Base-by-base conservation (phyloP, 2,797 vertebrate genomes). In the Rallus crepitans region DNA sequence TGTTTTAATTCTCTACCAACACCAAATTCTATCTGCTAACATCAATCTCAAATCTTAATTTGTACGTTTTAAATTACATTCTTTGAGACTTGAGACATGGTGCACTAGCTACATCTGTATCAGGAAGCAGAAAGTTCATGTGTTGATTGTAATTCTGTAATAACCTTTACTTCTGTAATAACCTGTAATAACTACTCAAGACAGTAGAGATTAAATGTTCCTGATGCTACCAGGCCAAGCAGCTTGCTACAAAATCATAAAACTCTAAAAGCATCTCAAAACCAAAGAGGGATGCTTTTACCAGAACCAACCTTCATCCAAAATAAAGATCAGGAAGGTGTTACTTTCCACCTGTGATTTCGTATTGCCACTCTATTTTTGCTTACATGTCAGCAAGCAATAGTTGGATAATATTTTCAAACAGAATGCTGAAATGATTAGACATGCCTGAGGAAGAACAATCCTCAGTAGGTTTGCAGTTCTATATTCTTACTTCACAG, bases 131-230 rank as follows among this genome's bases (percentile, higher is more conserved):
- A 76, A 20, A 12, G n/a, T 53, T 63, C 28, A 61, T 48, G 65
- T 53, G 31, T 52, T 90, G 16, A 30, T 70, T 93, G 89, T 64
- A 42, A 30, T 77, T 69, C 37, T 86, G 17, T 83, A 69, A 39
- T 40, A 47, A 40, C 33, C 72, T 76, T 79, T 56, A 56, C 40
- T 30, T 45, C 42, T 10, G 42, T 45, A 45, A 19, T 45, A 45
- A 45, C 16, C 42, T 45, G 42, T 45, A 45, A 45, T 45, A 45
- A 19, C 42, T 45, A 45, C 42, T 45, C 42, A 45, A 45, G 42
- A 31, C 13, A 30, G 17, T 52, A 72, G 18, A 72, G 68, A 45
- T 33, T 39, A 61, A 55, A 14, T 64, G 9, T 60, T 86, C 17
- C 47, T 45, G 16, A 42, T 83, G 45, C 30, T 72, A 23, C 31